Conservation (phyloP, 2,797 vertebrate genomes). For the Siniperca obscura region DNA sequence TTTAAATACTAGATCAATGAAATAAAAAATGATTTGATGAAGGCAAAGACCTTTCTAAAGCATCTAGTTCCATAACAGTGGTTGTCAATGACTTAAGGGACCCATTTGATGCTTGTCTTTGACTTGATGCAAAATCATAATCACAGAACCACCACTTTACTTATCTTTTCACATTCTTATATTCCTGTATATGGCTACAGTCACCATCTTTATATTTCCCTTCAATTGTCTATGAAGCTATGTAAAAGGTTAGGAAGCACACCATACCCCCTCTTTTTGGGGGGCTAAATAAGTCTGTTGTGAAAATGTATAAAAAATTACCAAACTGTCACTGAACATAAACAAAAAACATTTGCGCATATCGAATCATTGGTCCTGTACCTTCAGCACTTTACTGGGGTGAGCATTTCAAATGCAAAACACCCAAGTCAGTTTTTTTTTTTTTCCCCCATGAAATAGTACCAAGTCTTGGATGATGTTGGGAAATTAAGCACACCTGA, state of each 20-base stretch:
- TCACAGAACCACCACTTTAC: neutral
- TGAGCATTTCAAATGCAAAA: constrained; percentile 2
- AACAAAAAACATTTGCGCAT: constrained; percentile 13
- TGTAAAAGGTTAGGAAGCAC: neutral
- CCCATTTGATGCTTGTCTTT: neutral
- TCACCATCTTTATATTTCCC: neutral
- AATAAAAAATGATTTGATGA: neutral
- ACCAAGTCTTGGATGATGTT: neutral
- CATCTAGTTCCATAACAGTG: neutral
- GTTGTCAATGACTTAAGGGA: constrained; percentile 5
- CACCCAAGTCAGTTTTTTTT: neutral
- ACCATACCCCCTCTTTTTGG: neutral
- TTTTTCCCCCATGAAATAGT: constrained; percentile 7
- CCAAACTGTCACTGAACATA: constrained; percentile 1
- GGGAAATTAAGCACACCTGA: constrained; percentile 18
- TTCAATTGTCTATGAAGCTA: neutral
- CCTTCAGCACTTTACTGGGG: neutral
- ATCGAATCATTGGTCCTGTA: constrained; percentile 13
- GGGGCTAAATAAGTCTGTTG: neutral
- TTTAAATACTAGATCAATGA: neutral
- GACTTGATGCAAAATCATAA: neutral
- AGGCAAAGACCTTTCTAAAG: neutral
- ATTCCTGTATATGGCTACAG: neutral
- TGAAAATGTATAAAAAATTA: neutral
- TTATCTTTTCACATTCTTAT: neutral